Evolutionary conservation across 2,888 invertebrate species (phyloP), one percentile per base, ranked within the genome.

Genomic region (Napeogenes inachia): DNA sequence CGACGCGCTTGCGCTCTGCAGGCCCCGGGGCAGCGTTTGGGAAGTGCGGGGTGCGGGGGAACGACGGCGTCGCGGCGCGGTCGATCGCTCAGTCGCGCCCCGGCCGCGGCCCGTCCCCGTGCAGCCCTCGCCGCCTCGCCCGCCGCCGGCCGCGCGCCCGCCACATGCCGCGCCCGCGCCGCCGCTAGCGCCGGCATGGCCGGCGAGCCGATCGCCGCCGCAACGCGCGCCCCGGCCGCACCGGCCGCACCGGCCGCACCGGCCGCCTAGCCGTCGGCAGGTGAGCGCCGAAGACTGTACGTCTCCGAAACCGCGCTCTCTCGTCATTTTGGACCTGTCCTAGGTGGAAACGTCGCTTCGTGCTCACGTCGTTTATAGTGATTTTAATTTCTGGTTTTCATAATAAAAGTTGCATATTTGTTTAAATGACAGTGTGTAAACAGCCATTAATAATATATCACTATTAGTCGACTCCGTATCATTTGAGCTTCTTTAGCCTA

Each of bases 111-210:
- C 72, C 71, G 70, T 65, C 71, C 75, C 74, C 75, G 78, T 74
- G 77, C 76, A 71, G 73, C 74, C 76, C 73, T 73, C 75, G 75
- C 75, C 75, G 75, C 78, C 77, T 76, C 77, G 76, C 77, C 75
- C 73, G 72, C 73, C 74, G 74, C 80, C 78, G 81, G 79, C 80
- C 75, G 76, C 78, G 79, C 77, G 76, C 78, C 75, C 79, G 80
- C 81, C 82, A 77, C 72, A 71, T 73, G 75, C 75, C 71, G 70
- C 70, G 75, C 74, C 78, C 79, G 80, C 79, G 79, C 75, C 78
- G 77, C 76, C 81, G 78, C 79, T 79, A 80, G 82, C 81, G 78
- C 77, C 79, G 80, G 79, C 82, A 79, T 78, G 80, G 78, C 68
- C 67, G 67, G 64, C 66, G 56, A 59, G 64, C 66, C 78, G 77